phyloP scores from a whole-genome alignment of 2,113 vertebrate genomes.

The Illadopsis cleaveri region DNA sequence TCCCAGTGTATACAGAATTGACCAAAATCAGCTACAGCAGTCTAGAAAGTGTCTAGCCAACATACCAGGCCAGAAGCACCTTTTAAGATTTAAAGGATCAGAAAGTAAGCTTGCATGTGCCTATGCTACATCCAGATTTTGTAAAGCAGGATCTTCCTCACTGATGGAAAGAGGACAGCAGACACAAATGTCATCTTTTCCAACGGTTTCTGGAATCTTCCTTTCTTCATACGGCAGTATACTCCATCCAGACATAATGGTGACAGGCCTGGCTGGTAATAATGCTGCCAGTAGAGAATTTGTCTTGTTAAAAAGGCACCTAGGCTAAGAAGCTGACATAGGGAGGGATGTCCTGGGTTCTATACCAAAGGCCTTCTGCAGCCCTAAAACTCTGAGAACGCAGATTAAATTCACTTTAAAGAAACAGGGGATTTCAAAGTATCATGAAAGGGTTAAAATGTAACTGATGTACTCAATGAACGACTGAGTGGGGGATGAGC shows the following conservation, averaged over 20 bases:
- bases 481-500: not conserved
- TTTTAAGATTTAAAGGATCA: not conserved
- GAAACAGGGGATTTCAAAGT: not conserved
- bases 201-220: not conserved
- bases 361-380: not conserved
- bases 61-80: not conserved
- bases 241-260: not conserved
- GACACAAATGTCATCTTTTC: not conserved
- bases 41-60: not conserved
- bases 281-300: not conserved
- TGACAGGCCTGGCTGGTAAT: not conserved
- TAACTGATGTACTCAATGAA: not conserved
- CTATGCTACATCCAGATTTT: not conserved
- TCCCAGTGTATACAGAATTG: fast-evolving
- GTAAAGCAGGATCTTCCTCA: not conserved
- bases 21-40: not conserved
- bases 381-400: not conserved
- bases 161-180: not conserved
- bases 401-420: not conserved
- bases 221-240: not conserved
- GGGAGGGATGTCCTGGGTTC: not conserved
- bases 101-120: not conserved
- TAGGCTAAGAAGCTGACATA: not conserved
- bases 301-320: not conserved
- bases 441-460: slow-evolving; percentile 40